phyloP scores from a whole-genome alignment of 2,888 invertebrate genomes.

The Gisinianus flammeolus region DNA sequence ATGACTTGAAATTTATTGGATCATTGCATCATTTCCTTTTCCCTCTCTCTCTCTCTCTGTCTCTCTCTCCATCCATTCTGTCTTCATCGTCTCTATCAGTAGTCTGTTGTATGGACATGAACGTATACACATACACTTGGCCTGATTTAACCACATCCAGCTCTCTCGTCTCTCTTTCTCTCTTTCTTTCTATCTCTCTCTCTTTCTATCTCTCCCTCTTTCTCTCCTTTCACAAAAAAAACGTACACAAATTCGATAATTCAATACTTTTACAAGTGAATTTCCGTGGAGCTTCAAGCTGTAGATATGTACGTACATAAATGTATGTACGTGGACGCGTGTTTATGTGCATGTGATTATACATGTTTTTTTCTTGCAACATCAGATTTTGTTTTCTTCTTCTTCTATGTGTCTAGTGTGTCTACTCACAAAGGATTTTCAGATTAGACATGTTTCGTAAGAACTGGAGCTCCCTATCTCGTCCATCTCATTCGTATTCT shows the following conservation, averaged over 20 bases:
- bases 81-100: background rate
- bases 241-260: background rate
- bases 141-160: background rate
- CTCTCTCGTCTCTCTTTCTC: background rate
- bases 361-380: background rate
- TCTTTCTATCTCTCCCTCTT: no score
- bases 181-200: background rate
- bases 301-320: no score
- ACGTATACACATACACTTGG: background rate
- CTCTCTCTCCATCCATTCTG: background rate
- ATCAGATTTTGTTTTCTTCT: background rate
- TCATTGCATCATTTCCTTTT: slow-evolving; percentile 19
- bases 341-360: background rate
- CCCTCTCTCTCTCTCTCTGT: background rate
- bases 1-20: slow-evolving; percentile 18
- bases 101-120: background rate
- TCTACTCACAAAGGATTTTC: background rate
- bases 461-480: background rate
- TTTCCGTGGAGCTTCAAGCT: no score
- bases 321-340: background rate
- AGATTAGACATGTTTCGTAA: background rate
- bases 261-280: background rate
- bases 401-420: no score
- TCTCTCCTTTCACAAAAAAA: background rate
- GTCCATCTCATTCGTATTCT: background rate